These are phyloP conservation scores for Ecdyonurus torrentis DNA, from an alignment of 2,888 invertebrate genomes.

Conservation along the genomic window DNA sequence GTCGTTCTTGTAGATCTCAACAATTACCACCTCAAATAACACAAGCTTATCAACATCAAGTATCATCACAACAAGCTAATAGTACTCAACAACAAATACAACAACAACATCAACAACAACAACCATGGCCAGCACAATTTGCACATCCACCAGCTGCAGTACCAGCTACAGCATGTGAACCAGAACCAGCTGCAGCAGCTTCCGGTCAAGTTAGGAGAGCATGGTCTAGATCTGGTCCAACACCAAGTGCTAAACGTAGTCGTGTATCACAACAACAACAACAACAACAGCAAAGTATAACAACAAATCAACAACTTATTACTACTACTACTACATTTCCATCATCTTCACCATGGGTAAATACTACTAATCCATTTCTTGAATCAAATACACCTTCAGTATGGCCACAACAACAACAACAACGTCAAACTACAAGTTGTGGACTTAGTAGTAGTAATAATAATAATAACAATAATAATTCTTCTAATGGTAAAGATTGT, in stretches of 20 bases:
- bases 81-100: neutral
- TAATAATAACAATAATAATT: slow-evolving; percentile 20
- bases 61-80: neutral
- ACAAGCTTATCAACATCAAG: neutral
- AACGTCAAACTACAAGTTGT: slow-evolving; percentile 17
- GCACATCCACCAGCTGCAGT: slow-evolving; percentile 12
- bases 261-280: neutral
- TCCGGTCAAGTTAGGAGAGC: slow-evolving; percentile 20
- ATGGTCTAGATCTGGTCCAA: slow-evolving; percentile 22
- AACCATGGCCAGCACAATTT: slow-evolving; percentile 11
- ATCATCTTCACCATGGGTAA: neutral
- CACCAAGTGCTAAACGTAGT: neutral
- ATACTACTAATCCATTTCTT: neutral
- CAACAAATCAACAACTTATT: no score
- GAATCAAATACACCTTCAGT: slow-evolving; percentile 17
- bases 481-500: slow-evolving; percentile 22
- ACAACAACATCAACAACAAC: slow-evolving; percentile 19
- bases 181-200: slow-evolving; percentile 9
- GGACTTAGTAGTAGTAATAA: slow-evolving; percentile 22
- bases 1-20: neutral
- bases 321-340: neutral
- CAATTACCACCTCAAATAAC: neutral
- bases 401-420: slow-evolving; percentile 15
- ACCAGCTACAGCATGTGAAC: neutral
- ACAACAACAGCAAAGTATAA: neutral